Base-by-base conservation (phyloP, 2,797 vertebrate species). In the Tragelaphus oryx region DNA sequence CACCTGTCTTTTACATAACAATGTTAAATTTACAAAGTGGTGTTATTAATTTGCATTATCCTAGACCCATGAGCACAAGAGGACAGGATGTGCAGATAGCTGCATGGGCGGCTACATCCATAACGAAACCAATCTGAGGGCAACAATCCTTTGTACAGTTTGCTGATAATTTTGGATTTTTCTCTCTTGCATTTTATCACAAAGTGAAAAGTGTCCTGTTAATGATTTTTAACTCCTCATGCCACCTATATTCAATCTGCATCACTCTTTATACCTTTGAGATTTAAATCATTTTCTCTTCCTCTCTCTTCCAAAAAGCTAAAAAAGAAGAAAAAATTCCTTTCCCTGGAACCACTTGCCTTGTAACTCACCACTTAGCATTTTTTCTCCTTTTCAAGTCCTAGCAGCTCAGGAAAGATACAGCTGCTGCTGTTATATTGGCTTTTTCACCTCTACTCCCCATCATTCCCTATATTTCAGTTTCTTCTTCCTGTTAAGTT, bases 41-140 rank as follows among this genome's bases (percentile, higher is more conserved):
- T 90, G 18, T 30, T 74, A n/a, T 83, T 48, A 30, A 74, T 57
- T 52, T 62, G 65, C 1, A 18, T 57, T 37, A 24, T 41, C 12
- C 20, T 52, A 22, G 24, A 46, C n/a, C 24, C 10, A 2, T 22
- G 18, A 9, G 3, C 50, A 17, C 1, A 57, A 33, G 13, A 30
- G 5, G 28, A 28, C 11, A 3, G 8, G 1, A 1, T 33, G 4
- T 8, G 9, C 41, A 44, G 30, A 80, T 4, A 17, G 3, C 44
- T 24, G 3, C 46, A 6, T 28, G 1, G 4, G 30, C 17, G 30
- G 26, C 17, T 60, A 71, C 46, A 76, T 93, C 18, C n/a, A 8
- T 48, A 65, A 48, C 1, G 28, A 85, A 94, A 76, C 48, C 44
- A 80, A 78, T 8, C 17, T 86, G 52, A 57, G 11, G 5, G 13